Evolutionary conservation across 2,797 vertebrate species (phyloP), one percentile per base, ranked within the genome.

Genomic region (Propithecus deckenii): DNA sequence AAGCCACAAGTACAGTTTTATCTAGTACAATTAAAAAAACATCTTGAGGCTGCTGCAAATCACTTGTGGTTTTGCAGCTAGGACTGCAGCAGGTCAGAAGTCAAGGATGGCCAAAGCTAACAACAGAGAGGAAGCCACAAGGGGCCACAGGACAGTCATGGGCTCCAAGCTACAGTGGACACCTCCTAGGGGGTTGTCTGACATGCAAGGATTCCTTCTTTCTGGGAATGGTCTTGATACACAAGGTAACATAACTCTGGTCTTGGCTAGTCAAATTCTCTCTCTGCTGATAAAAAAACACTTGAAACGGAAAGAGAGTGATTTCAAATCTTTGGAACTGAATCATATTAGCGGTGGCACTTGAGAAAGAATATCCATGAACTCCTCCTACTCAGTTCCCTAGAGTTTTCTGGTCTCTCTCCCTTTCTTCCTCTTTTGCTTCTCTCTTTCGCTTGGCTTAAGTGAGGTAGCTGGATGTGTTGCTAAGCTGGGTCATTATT

Each of bases 231-330:
- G 41, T 25, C 20, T 52, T 80, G 38, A 52, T 35, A 48, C 2
- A 85, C 32, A 91, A 38, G 1, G 32, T 20, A 81, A 14, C 6
- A 50, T 6, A 18, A 89, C 1, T 32, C 55, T 74, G 32, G 25
- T 63, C 67, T 65, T 83, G 22, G 12, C 5, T 76, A 38, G 30
- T 86, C 30, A 83, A 71, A 43, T 89, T 46, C 11, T 89, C 63
- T 91, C 13, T 81, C 32, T 71, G 41, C 30, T 80, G 35, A 80
- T 22, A 87, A 88, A 84, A 84, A 61, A 52, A 67, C 87, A 63
- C 28, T 50, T 75, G 20, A 90, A 85, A 41, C 46, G 18, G 13
- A 14, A 55, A 90, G 18, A 55, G 4, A 41, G 3, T 72, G 35
- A 92, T 72, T 76, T 81, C 14, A 15, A 57, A 67, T 86, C 52